A percentile compares a stretch with the other conserved stretches of the same genome.
phyloP scores from a whole-genome alignment of 92 coral and sea anemone genomes.

The Pocillopora grandis region DNA sequence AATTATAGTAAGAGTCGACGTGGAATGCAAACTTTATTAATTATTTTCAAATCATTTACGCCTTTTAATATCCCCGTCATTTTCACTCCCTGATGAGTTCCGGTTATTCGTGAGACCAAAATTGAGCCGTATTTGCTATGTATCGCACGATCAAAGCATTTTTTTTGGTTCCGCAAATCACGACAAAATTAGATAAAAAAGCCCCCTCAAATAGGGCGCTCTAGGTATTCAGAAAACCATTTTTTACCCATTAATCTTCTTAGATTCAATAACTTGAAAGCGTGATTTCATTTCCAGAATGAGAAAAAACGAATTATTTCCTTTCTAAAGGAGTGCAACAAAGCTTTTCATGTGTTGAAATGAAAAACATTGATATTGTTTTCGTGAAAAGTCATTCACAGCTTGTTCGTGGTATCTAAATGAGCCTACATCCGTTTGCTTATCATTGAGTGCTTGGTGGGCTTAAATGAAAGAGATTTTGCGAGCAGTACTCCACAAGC shows the following conservation, averaged over 20 bases:
- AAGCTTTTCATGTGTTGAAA: not conserved
- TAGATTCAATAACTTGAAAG: not conserved
- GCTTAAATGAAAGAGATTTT: not conserved
- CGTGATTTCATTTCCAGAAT: not conserved
- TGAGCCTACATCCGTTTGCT: slow-evolving; percentile 1
- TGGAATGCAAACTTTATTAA: no score
- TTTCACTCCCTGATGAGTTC: not conserved
- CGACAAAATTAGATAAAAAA: not conserved
- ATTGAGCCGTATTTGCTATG: not conserved
- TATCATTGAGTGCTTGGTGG: not conserved
- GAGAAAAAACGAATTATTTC: slow-evolving; percentile 4
- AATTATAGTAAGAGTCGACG: not conserved
- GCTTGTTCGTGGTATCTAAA: slow-evolving; percentile 14
- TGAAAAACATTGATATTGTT: slow-evolving; percentile 3
- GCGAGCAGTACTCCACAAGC: not conserved
- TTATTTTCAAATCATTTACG: not conserved
- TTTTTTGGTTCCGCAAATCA: not conserved
- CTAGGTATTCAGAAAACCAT: not conserved
- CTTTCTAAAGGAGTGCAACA: not conserved
- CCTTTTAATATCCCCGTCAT: not conserved
- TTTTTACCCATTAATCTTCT: not conserved
- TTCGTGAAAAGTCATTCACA: not conserved
- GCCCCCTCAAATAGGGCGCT: not conserved
- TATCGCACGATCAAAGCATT: not conserved
- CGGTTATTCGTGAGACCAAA: not conserved